These are phyloP conservation scores for Cynoglossus semilaevis DNA, from an alignment of 2,113 vertebrate genomes.

Conservation along the genomic window DNA sequence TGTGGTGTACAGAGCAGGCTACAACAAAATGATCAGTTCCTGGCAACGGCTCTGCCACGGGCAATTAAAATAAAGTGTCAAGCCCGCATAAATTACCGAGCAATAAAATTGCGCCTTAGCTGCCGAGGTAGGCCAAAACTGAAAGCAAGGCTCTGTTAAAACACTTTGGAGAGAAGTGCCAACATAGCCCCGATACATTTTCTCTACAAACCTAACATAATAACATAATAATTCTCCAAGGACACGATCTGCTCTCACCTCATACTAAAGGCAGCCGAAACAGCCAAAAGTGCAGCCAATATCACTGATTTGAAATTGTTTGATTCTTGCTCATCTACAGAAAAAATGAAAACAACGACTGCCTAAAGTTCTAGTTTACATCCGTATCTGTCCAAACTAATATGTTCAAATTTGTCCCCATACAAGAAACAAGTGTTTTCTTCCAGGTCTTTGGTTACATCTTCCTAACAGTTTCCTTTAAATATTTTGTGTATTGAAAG, in stretches of 20 bases:
- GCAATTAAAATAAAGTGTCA: conserved; percentile 55
- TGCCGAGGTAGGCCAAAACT: conserved; percentile 35
- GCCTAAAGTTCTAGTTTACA: background rate
- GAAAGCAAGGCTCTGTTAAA: conserved; percentile 59
- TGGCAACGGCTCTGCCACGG: conserved; percentile 27
- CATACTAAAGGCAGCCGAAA: conserved; percentile 18
- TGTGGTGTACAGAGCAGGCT: conserved; percentile 13
- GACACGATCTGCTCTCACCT: conserved; percentile 30
- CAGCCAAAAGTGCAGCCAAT: conserved; percentile 40
- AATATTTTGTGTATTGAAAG: too few relatives aligned
- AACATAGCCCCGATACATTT: conserved; percentile 52
- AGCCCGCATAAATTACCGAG: conserved; percentile 52
- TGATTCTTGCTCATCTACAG: conserved; percentile 31
- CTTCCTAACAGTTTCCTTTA: too few relatives aligned
- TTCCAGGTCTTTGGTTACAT: too few relatives aligned
- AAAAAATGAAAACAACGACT: conserved; percentile 30
- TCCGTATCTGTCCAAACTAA: background rate
- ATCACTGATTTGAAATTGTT: conserved; percentile 8
- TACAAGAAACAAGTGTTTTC: too few relatives aligned
- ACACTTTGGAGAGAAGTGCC: conserved; percentile 40
- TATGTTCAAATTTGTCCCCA: background rate
- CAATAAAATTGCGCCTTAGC: conserved; percentile 51
- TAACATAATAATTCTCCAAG: conserved; percentile 47
- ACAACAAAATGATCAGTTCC: conserved; percentile 39
- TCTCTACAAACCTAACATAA: conserved; percentile 64